Base-by-base conservation (phyloP, 2,888 invertebrate species). In the Dynastes maya region DNA sequence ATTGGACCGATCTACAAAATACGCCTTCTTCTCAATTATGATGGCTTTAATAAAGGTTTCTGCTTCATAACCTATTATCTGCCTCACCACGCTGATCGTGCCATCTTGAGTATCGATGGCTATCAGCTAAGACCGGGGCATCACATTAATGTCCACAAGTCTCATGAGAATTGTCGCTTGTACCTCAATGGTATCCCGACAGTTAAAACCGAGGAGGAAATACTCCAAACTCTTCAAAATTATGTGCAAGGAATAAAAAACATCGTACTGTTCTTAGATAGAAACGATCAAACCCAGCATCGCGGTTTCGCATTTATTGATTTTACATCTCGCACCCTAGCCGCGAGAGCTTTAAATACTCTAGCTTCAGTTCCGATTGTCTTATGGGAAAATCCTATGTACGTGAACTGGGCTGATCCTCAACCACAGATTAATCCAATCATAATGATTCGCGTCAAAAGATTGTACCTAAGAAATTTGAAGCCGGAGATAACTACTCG, bases 391-490 rank as follows among this genome's bases (percentile, higher is more conserved):
- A n/a, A 5, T 55, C n/a, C n/a, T 5, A 55, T 55, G 11, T 16
- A n/a, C 16, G 13, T 55, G 2, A 55, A 55, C 53, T 55, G 55
- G 55, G 55, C 55, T 13, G 13, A 16, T 6, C 55, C 51, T 1
- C 16, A n/a, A 55, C n/a, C 16, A n/a, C 5, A 16, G 5, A n/a
- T 16, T 2, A 6, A 55, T 16, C 55, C 55, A 13, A 2, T 8
- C n/a, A 6, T n/a, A 16, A 55, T 55, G 55, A 1, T 1, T 6
- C 55, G 53, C 55, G 55, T 96, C 5, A 94, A 93, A 83, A 93
- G 94, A 74, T 89, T 96, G 40, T 95, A 95, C 87, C 92, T 94
- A 29, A 90, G 95, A 87, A 92, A 95, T 90, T 85, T 94, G 84
- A 89, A 92, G 89, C 79, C 91, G 83, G 86, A 91, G 83, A 86